Conservation (phyloP, 2,797 vertebrate species). For the Syndactyla subalaris region DNA sequence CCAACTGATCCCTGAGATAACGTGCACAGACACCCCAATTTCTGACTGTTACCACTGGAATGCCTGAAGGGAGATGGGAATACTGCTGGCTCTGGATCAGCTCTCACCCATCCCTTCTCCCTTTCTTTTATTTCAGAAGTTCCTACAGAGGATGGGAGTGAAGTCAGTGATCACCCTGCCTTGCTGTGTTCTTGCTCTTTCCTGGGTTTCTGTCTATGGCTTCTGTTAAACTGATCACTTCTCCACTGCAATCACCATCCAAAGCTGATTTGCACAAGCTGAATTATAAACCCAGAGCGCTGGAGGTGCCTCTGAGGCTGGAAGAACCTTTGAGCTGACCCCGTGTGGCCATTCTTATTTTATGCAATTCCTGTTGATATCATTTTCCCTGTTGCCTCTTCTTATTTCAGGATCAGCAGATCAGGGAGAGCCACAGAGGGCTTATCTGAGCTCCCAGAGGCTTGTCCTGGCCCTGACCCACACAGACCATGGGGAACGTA, state of each 20-base stretch:
- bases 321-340: slow-evolving; percentile 15
- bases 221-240: not conserved
- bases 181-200: not conserved
- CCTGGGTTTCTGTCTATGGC: not conserved
- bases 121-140: not conserved
- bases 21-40: not conserved
- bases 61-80: not conserved
- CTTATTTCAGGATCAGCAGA: not conserved
- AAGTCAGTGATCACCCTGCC: not conserved
- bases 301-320: not conserved
- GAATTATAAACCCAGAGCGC: not conserved
- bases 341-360: slow-evolving; percentile 24
- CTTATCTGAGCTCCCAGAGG: not conserved
- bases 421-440: not conserved
- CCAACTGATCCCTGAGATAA: not conserved
- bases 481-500: accelerated
- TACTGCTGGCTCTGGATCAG: not conserved
- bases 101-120: not conserved
- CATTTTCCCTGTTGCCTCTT: not conserved
- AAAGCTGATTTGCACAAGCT: not conserved
- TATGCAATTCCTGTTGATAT: not conserved
- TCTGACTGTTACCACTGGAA: not conserved
- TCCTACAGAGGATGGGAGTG: not conserved
- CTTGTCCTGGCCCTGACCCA: not conserved
- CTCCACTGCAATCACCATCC: not conserved